Percentiles rank a stretch among this genome's conserved stretches.
phyloP scores from a whole-genome alignment of 2,797 vertebrate species.

The Eremophila alpestris region DNA sequence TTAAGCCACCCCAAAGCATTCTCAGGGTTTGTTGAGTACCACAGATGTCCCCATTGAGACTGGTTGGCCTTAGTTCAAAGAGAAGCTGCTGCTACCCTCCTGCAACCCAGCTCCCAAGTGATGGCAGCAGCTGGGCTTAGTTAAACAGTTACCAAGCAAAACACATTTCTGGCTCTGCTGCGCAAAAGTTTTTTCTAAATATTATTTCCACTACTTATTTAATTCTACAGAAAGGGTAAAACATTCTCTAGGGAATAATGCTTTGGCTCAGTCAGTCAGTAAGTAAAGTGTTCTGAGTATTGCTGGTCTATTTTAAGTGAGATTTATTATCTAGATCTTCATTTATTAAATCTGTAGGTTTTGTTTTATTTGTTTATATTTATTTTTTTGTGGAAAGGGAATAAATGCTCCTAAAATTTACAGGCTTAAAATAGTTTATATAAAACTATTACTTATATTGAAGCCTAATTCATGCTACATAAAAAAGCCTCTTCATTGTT shows the following conservation, averaged over 20 bases:
- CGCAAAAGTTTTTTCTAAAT: conserved; percentile 12
- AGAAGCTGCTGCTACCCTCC: neutral
- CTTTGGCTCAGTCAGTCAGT: neutral
- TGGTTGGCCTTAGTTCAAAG: neutral
- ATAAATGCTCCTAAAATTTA: neutral
- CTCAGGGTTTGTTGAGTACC: neutral
- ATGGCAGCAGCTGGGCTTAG: neutral
- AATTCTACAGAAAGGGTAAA: neutral
- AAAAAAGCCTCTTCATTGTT: neutral
- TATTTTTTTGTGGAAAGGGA: neutral
- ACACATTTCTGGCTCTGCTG: neutral
- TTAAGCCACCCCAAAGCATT: neutral
- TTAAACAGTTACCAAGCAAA: neutral
- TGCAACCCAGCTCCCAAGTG: neutral
- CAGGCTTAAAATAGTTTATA: neutral
- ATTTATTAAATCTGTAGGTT: neutral
- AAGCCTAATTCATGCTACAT: neutral
- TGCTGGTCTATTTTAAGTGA: neutral
- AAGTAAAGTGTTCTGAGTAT: neutral
- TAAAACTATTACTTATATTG: neutral
- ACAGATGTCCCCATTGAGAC: neutral
- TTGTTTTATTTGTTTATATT: neutral
- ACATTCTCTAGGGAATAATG: neutral
- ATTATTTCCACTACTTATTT: conserved; percentile 1
- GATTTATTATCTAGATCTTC: neutral